Evolutionary conservation across 1,140 invertebrate genomes (phyloP).

Genomic region (Pomphorhynchus laevis): DNA sequence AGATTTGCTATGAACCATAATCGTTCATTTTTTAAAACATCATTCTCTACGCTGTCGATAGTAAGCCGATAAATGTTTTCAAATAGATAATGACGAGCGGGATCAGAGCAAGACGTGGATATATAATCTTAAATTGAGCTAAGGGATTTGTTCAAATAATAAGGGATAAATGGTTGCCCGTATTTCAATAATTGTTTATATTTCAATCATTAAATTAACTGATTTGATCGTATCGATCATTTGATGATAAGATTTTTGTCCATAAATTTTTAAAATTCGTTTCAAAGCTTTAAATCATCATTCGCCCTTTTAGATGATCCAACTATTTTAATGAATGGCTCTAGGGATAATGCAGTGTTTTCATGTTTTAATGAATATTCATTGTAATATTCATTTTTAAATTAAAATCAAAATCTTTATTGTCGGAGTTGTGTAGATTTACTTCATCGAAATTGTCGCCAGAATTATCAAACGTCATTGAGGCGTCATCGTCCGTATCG

Average conservation of each 20-base stretch:
- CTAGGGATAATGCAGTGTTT: constrained; percentile 50
- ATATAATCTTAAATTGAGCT: constrained; percentile 98
- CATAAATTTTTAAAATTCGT: constrained; percentile 99
- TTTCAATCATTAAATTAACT: too few species aligned
- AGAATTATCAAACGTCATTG: neutral
- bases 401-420: constrained; percentile 14
- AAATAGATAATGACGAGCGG: neutral
- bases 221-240: constrained; percentile 93
- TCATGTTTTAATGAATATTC: constrained; percentile 92
- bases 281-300: constrained; percentile 99
- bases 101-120: constrained; percentile 34
- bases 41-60: too few species aligned
- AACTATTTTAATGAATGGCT: constrained; percentile 52
- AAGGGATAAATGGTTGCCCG: constrained; percentile 55
- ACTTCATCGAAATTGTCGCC: too few species aligned
- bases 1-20: constrained; percentile 99
- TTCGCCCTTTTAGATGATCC: constrained; percentile 64
- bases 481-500: neutral
- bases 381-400: constrained; percentile 97
- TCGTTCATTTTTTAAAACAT: constrained; percentile 95
- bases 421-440: constrained; percentile 8
- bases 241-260: constrained; percentile 60
- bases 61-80: constrained; percentile 56
- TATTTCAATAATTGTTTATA: constrained; percentile 57
- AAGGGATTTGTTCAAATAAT: constrained; percentile 96